phyloP scores from a whole-genome alignment of 2,113 vertebrate genomes.

The Nerophis ophidion region DNA sequence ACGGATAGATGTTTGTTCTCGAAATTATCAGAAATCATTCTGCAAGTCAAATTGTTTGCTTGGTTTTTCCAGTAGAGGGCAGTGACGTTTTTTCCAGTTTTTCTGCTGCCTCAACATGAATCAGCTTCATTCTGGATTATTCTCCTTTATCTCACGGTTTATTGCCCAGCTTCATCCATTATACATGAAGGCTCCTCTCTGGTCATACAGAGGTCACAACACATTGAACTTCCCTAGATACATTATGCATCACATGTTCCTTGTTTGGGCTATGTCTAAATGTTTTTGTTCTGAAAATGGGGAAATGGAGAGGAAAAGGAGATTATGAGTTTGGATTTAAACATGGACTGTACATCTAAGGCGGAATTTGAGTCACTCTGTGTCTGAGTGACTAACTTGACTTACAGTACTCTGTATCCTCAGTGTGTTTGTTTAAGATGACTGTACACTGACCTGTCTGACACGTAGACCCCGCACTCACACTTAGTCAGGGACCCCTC shows the following conservation, averaged over 20 bases:
- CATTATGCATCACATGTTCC: constrained; percentile 34
- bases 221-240: constrained; percentile 33
- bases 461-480: constrained; percentile 12
- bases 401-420: constrained; percentile 30
- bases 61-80: constrained; percentile 51
- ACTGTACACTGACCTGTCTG: constrained; percentile 33
- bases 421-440: constrained; percentile 19
- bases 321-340: not conserved
- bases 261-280: constrained; percentile 27
- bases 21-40: too few species aligned
- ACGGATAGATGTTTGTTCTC: too few species aligned
- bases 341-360: constrained; percentile 7
- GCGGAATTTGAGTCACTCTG: constrained; percentile 16
- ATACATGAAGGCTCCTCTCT: constrained; percentile 25
- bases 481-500: constrained; percentile 39
- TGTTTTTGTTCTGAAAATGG: constrained; percentile 29
- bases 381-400: constrained; percentile 31
- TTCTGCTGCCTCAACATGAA: not conserved
- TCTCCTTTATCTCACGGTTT: constrained; percentile 39
- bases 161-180: constrained; percentile 49
- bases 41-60: too few species aligned
- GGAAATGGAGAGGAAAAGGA: constrained; percentile 3
- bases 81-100: constrained; percentile 1
- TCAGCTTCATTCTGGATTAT: constrained; percentile 9
- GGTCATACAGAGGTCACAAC: constrained; percentile 41